A percentile compares a stretch with the other conserved stretches of the same genome.
Evolutionary conservation across 2,113 vertebrate genomes (phyloP).

Genomic region (Amphilophus citrinellus): DNA sequence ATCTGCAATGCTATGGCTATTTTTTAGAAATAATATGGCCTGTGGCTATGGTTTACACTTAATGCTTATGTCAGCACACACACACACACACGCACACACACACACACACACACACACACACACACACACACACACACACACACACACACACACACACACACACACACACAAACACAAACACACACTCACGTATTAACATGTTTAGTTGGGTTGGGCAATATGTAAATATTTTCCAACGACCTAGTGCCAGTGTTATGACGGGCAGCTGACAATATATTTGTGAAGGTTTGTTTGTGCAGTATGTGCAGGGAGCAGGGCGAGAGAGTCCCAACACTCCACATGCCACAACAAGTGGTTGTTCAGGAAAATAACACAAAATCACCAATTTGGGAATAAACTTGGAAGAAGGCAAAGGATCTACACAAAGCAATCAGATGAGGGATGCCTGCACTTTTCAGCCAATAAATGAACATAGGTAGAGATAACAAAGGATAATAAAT

Average conservation of each 20-base stretch:
- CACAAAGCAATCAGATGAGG: background rate
- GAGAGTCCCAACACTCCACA: background rate
- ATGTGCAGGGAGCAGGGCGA: background rate
- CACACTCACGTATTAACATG: background rate
- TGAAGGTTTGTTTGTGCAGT: background rate
- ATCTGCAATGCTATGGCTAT: background rate
- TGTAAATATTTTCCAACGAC: slow-evolving; percentile 9
- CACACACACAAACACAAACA: background rate
- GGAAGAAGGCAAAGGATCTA: background rate
- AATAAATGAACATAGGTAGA: background rate
- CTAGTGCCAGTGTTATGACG: background rate
- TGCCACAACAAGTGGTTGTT: background rate
- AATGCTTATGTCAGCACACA: background rate
- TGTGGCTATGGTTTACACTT: background rate
- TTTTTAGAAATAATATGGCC: slow-evolving; percentile 7
- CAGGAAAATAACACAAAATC: background rate
- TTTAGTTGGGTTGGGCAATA: slow-evolving; percentile 19
- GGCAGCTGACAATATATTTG: background rate
- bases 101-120: background rate
- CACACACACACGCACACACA: background rate
- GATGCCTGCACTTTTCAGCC: background rate
- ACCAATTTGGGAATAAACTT: background rate
- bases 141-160: background rate
- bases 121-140: background rate
- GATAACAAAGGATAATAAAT: background rate